Base-by-base conservation (phyloP, 1,140 invertebrate species). In the Aphis craccivora region DNA sequence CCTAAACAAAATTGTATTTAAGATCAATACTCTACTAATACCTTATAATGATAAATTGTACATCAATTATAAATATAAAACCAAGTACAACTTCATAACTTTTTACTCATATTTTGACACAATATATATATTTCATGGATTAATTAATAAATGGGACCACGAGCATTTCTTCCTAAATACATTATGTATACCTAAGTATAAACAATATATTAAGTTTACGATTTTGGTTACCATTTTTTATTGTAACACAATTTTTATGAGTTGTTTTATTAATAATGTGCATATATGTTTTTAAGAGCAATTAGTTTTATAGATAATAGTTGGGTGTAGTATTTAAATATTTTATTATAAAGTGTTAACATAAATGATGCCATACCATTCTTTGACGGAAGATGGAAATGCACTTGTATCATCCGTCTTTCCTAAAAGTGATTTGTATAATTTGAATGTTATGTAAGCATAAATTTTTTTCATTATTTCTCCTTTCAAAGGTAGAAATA, bases 401-500 rank as follows among this genome's bases (percentile, higher is more conserved):
- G 45, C 4, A 81, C 37, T 37, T 1, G 22, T 37, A 35, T 91
- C 48, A n/a, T 91, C 45, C 4, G 43, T 81, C 35, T 35, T 81
- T 81, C 35, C 90, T 81, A 91, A 83, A 48, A 91, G 43, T 25
- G 37, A 45, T 2, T 83, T 91, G 30, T 37, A 91, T 51, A 91
- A 51, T 81, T 91, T 91, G 40, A 23, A 83, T 37, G 90, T 48
- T 8, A 91, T 9, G 83, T 83, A 91, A 1, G 43, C 9, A 91
- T 91, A 91, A 0, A 83, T 48, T 81, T 51, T 91, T 91, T 91
- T 51, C 43, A 91, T 48, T 53, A 43, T 40, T 35, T 37, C 14
- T 37, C 67, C 43, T 35, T 53, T 18, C 4, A 91, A 25, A 35
- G 90, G 90, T 48, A 91, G 23, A 91, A 91, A 91, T 51, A 91